phyloP scores from a whole-genome alignment of 2,113 vertebrate species.

The Corythaixoides concolor region DNA sequence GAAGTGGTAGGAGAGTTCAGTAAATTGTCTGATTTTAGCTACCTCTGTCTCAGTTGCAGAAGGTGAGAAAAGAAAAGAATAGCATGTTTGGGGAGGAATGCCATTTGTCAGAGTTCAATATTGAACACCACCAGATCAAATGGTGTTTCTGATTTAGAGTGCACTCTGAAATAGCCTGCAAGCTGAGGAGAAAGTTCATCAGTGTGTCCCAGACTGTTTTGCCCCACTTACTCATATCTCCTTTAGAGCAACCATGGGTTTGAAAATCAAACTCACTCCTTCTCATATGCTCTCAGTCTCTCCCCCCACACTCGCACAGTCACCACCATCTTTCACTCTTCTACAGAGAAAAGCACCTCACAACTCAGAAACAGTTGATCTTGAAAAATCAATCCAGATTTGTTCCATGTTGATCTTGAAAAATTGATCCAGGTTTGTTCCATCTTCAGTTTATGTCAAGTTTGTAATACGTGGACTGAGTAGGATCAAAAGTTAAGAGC shows the following conservation, averaged over 20 bases:
- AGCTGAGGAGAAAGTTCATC: not conserved
- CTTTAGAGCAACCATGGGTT: not conserved
- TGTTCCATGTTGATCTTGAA: not conserved
- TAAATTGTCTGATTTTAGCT: not conserved
- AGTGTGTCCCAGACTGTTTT: not conserved
- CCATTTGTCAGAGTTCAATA: not conserved
- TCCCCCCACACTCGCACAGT: not conserved
- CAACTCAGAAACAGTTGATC: not conserved
- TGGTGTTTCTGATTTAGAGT: not conserved
- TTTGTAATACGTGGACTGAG: not conserved
- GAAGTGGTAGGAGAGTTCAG: not conserved
- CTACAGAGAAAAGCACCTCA: not conserved
- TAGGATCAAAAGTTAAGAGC: not conserved
- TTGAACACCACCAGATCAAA: not conserved
- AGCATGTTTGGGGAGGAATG: not conserved
- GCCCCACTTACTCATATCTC: rapidly evolving
- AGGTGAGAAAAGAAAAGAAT: not conserved
- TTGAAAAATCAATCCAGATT: not conserved
- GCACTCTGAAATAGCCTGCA: not conserved
- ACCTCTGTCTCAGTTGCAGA: not conserved
- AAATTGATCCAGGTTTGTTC: not conserved
- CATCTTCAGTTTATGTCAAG: not conserved
- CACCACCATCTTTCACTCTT: not conserved
- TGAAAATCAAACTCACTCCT: not conserved
- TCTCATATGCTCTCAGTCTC: not conserved